Evolutionary conservation across 2,797 vertebrate species (phyloP).

Genomic region (Lepus townsendii): DNA sequence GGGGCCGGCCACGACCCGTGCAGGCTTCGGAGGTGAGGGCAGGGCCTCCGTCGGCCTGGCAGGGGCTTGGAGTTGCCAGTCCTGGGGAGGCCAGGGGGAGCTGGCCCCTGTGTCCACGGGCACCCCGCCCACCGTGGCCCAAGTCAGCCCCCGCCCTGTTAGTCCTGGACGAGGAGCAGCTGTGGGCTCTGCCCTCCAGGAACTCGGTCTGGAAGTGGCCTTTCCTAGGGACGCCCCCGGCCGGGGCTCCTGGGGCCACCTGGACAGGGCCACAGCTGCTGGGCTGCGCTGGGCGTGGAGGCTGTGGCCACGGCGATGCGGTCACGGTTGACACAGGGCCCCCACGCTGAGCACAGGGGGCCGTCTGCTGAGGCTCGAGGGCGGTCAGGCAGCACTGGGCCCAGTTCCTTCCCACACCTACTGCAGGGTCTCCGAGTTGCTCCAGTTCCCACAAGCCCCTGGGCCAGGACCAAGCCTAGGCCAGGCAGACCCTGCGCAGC

Average conservation of each 20-base stretch:
- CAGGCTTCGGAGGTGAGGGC: not conserved
- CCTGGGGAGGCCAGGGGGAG: not conserved
- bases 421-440: not conserved
- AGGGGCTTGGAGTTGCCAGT: not conserved
- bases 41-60: not conserved
- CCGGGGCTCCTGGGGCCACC: not conserved
- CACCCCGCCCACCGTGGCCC: too few species aligned
- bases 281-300: not conserved
- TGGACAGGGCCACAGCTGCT: not conserved
- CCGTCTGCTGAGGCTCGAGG: not conserved
- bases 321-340: too few species aligned
- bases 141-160: not conserved
- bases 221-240: not conserved
- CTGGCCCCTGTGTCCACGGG: too few species aligned
- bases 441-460: conserved; percentile 35
- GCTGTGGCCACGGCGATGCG: not conserved
- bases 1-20: not conserved
- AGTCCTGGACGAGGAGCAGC: not conserved
- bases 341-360: too few species aligned
- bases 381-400: not conserved
- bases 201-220: not conserved
- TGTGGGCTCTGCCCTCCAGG: not conserved
- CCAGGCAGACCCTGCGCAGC: conserved; percentile 19
- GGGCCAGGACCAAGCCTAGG: conserved; percentile 9
- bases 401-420: not conserved